Conservation (phyloP, 2,888 invertebrate species). For the Volucella inanis region DNA sequence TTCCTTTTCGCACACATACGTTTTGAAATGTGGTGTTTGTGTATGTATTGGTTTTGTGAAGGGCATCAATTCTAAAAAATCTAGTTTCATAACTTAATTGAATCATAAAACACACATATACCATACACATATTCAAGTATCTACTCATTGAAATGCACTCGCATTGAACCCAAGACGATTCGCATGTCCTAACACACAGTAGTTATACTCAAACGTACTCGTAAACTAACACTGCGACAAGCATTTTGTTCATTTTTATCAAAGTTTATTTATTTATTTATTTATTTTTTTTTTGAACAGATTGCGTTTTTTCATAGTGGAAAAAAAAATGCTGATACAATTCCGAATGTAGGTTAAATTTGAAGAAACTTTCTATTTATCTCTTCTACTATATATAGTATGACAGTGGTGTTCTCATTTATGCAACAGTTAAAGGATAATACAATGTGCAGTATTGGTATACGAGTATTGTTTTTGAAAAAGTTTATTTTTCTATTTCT, state of each 20-base stretch:
- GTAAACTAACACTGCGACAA: conserved; percentile 4
- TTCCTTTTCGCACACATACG: neutral
- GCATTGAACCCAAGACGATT: neutral
- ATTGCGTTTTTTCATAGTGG: conserved; percentile 14
- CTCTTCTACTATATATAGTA: neutral
- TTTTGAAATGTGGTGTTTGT: neutral
- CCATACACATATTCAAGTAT: neutral
- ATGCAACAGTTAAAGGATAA: conserved; percentile 24
- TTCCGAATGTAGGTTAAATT: conserved; percentile 46
- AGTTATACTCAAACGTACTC: neutral
- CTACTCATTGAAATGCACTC: neutral
- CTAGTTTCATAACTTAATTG: conserved; percentile 34
- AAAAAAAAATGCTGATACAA: neutral
- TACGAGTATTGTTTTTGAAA: conserved; percentile 17
- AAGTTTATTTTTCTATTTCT: conserved; percentile 11
- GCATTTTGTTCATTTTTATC: too few relatives aligned
- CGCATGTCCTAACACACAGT: neutral
- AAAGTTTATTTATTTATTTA: too few relatives aligned
- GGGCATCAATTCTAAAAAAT: conserved; percentile 5
- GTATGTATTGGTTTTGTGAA: neutral
- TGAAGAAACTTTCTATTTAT: conserved; percentile 36
- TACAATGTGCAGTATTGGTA: neutral
- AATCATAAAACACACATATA: conserved; percentile 28
- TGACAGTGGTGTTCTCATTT: conserved; percentile 11
- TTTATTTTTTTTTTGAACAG: conserved; percentile 18